Evolutionary conservation across 1,140 invertebrate species (phyloP).

Genomic region (Temnothorax curvispinosus): DNA sequence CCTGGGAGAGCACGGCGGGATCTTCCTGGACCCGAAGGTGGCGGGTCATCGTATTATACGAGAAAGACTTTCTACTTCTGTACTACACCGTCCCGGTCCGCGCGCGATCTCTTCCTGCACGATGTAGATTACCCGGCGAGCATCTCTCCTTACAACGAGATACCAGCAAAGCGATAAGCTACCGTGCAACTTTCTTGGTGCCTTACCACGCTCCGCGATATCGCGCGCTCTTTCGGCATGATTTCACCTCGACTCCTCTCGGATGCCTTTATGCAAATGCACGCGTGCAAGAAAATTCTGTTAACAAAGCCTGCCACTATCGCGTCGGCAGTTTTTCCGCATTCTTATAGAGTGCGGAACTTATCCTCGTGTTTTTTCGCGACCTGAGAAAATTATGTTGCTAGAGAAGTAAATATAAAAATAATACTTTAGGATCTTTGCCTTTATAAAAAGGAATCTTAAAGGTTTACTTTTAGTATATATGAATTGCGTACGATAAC

Average conservation of each 20-base stretch:
- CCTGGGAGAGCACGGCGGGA: slow-evolving; percentile 36
- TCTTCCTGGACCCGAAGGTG: slow-evolving; percentile 58
- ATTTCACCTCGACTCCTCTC: slow-evolving; percentile 41
- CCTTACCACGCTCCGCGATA: slow-evolving; percentile 24
- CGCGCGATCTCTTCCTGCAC: slow-evolving; percentile 65
- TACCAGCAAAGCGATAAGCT: slow-evolving; percentile 72
- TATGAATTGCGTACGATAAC: neutral
- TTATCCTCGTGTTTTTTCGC: slow-evolving; percentile 20
- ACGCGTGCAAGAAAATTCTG: slow-evolving; percentile 58
- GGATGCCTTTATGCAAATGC: slow-evolving; percentile 55
- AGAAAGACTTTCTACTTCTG: slow-evolving; percentile 76
- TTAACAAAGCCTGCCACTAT: slow-evolving; percentile 52
- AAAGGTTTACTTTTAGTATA: neutral
- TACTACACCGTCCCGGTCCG: slow-evolving; percentile 55
- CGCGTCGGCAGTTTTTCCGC: slow-evolving; percentile 33
- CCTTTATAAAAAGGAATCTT: neutral
- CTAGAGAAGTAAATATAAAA: neutral
- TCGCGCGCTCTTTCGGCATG: slow-evolving; percentile 27
- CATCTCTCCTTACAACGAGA: slow-evolving; percentile 72
- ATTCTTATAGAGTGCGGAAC: slow-evolving; percentile 27
- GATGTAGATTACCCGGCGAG: slow-evolving; percentile 69
- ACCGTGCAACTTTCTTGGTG: slow-evolving; percentile 68
- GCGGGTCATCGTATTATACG: slow-evolving; percentile 70
- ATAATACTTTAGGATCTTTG: neutral
- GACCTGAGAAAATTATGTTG: slow-evolving; percentile 24